Conservation (phyloP, 2,113 vertebrate species). For the Gobius niger region DNA sequence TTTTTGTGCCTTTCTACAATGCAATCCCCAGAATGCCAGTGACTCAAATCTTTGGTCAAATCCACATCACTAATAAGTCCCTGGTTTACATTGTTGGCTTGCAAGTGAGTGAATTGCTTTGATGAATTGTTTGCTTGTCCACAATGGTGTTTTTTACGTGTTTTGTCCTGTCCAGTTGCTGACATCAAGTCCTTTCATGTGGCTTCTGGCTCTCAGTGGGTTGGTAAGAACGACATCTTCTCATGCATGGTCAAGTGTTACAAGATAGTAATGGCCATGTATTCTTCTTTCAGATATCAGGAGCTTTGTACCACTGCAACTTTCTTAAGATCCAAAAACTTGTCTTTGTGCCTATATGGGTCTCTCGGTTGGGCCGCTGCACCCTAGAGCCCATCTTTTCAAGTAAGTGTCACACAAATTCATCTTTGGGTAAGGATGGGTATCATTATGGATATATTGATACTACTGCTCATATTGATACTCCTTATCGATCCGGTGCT, state of each 20-base stretch:
- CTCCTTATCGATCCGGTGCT: too few species aligned
- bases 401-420: slow-evolving; percentile 55
- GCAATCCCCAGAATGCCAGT: slow-evolving; percentile 91
- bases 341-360: slow-evolving; percentile 83
- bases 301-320: slow-evolving; percentile 82
- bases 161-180: slow-evolving; percentile 60
- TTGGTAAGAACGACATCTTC: slow-evolving; percentile 82
- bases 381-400: slow-evolving; percentile 88
- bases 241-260: background rate
- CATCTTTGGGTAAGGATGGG: background rate
- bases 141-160: background rate
- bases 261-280: background rate
- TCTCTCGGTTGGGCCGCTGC: slow-evolving; percentile 81
- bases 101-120: slow-evolving; percentile 78
- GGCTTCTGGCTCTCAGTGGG: slow-evolving; percentile 93
- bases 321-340: slow-evolving; percentile 80
- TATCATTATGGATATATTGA: background rate
- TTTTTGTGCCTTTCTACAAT: slow-evolving; percentile 95
- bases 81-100: slow-evolving; percentile 93
- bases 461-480: too few species aligned
- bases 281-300: slow-evolving; percentile 80
- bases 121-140: too few species aligned
- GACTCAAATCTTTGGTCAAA: slow-evolving; percentile 86
- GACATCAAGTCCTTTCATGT: slow-evolving; percentile 92
- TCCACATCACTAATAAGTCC: slow-evolving; percentile 96